Conservation (phyloP, 2,888 invertebrate genomes). For the Tipula confusa region DNA sequence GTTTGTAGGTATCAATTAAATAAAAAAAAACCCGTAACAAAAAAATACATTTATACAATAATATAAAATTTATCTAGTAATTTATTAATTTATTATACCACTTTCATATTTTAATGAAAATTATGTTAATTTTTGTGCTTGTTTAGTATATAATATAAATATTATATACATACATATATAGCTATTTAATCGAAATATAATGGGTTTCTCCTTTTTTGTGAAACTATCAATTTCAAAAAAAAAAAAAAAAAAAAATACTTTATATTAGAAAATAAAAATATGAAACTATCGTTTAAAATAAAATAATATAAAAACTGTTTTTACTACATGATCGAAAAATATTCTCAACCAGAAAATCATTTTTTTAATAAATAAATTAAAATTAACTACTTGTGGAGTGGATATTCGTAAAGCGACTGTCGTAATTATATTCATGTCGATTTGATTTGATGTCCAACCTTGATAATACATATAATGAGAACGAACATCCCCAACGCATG, state of each 20-base stretch:
- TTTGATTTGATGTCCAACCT: not conserved
- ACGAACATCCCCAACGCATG: not conserved
- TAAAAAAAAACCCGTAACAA: not conserved
- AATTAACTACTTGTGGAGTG: not conserved
- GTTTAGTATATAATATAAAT: too few species aligned
- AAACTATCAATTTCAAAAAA: not conserved
- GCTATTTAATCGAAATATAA: not conserved
- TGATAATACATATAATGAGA: not conserved
- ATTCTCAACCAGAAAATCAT: too few species aligned
- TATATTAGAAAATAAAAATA: not conserved
- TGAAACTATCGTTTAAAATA: not conserved
- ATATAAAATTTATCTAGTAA: not conserved
- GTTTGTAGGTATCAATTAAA: not conserved
- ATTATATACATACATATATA: not conserved
- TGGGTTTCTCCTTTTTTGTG: not conserved
- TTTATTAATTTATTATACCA: not conserved
- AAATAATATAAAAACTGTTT: not conserved
- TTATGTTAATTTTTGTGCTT: not conserved
- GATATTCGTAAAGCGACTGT: not conserved
- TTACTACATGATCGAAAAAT: not conserved
- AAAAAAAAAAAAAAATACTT: not conserved
- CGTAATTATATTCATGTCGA: not conserved
- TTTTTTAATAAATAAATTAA: not conserved
- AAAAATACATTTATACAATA: not conserved
- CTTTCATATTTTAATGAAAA: not conserved